A percentile compares a stretch with the other conserved stretches of the same genome.
Evolutionary conservation across 2,797 vertebrate species (phyloP).

Genomic region (Rhinella marina): DNA sequence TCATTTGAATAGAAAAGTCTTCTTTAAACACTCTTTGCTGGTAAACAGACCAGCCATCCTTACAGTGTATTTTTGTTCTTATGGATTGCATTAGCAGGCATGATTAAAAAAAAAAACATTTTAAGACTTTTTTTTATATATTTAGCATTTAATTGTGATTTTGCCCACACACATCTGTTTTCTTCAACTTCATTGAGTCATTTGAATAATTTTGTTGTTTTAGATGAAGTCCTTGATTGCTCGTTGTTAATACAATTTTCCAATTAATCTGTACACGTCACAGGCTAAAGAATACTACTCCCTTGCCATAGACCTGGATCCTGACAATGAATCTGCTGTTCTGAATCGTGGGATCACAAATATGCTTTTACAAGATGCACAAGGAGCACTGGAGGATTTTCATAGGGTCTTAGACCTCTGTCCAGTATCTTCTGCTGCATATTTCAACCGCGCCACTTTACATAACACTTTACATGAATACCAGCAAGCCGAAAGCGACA

Average conservation of each 20-base stretch:
- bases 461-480: conserved; percentile 73
- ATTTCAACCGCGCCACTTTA: conserved; percentile 77
- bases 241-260: not conserved
- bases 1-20: no score
- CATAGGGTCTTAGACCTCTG: conserved; percentile 70
- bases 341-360: conserved; percentile 78
- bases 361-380: conserved; percentile 71
- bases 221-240: not conserved
- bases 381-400: conserved; percentile 79
- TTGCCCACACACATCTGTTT: conserved; percentile 37
- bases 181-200: conserved; percentile 19
- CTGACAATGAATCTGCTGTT: conserved; percentile 72
- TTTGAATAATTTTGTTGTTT: not conserved
- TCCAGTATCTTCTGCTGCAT: conserved; percentile 71
- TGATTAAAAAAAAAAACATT: not conserved
- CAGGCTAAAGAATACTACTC: conserved; percentile 78
- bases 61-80: not conserved
- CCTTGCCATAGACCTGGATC: conserved; percentile 72
- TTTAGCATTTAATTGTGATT: not conserved
- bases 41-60: not conserved
- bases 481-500: conserved; percentile 72
- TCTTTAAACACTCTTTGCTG: not conserved
- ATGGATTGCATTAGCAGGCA: not conserved
- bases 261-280: conserved; percentile 46
- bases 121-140: conserved; percentile 32